Base-by-base conservation (phyloP, 2,113 vertebrate genomes). In the Rhea pennata region DNA sequence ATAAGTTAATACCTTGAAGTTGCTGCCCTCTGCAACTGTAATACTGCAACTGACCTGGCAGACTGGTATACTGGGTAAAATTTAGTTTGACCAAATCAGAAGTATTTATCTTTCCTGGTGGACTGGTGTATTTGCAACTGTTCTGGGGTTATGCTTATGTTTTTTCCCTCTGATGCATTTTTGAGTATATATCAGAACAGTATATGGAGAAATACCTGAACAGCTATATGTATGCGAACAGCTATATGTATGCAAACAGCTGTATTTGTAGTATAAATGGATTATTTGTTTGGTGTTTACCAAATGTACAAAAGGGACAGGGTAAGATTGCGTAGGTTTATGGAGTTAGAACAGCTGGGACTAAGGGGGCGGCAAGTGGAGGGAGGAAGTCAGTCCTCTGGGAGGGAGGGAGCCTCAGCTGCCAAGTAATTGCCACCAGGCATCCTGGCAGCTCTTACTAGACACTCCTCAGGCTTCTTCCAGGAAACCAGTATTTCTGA, bases 261-360 rank as follows among this genome's bases (percentile, higher is more conserved):
- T 77, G 12, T 44, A 21, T 53, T 88, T 95, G n/a, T 70, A 0
- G 42, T 89, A 44, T 71, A 16, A 51, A 17, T 39, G 3, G 33
- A 40, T 12, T 10, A 46, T 56, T 56, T 31, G 17, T 59, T 94
- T 64, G 54, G 24, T 69, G 17, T 36, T 76, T 48, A 33, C 33
- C 27, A 39, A 51, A 78, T 27, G 6, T 40, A 21, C 36, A 36
- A 36, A 72, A 83, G 24, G 31, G 19, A 13, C 8, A 20, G 29
- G 54, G 69, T 77, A 31, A 69, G 56, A 23, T 42, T 46, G 10
- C 0, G 0, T 40, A 36, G 46, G 42, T 31, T 56, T 4, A 0
- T 31, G 44, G 58, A 46, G 44, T 15, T 46, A 46, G 44, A 36
- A 46, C 24, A 36, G 42, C 48, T n/a, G 44, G 44, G 31, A 82